Conservation (phyloP, 2,113 vertebrate genomes). For the Corythaeola cristata region DNA sequence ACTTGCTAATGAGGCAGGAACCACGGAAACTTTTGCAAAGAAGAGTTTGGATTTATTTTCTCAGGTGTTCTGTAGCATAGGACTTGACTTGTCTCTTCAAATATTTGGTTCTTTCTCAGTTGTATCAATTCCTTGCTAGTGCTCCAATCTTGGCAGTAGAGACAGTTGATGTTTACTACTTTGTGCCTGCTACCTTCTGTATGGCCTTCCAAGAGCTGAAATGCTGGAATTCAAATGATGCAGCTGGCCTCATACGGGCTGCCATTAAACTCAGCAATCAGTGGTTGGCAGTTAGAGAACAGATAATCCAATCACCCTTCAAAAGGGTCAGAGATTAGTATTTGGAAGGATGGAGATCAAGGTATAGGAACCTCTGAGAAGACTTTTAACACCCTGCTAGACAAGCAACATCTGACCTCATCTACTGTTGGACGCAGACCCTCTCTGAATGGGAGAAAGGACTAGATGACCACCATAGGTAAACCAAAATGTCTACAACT, state of each 20-base stretch:
- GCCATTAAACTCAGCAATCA: neutral
- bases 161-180: neutral
- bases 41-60: neutral
- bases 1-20: neutral
- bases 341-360: neutral
- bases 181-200: neutral
- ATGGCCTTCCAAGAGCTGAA: neutral
- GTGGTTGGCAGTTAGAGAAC: neutral
- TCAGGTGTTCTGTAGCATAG: neutral
- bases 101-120: neutral
- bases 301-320: neutral
- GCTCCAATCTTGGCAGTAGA: neutral
- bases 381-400: neutral
- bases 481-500: neutral
- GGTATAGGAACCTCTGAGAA: neutral
- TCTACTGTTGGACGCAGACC: neutral
- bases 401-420: neutral
- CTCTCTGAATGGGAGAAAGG: neutral
- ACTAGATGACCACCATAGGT: neutral
- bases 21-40: neutral
- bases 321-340: neutral
- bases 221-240: neutral
- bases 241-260: neutral
- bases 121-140: neutral
- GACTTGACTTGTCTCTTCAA: neutral